These are phyloP conservation scores for Hemiprocne comata DNA, from an alignment of 2,113 vertebrate genomes.

Conservation along the genomic window DNA sequence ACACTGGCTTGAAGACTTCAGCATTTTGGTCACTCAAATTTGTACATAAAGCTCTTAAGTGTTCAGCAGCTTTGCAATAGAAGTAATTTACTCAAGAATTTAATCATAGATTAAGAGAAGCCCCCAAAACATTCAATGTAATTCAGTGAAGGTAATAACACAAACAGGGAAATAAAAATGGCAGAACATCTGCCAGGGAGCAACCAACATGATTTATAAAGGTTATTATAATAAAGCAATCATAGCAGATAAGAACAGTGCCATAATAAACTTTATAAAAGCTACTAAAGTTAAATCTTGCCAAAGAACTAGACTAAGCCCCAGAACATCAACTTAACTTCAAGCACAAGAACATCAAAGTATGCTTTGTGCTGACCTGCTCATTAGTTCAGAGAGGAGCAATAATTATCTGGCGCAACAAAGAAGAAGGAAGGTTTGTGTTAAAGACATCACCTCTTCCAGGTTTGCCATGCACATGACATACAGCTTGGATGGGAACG, in stretches of 20 bases:
- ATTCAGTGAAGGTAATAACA: neutral
- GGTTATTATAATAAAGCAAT: neutral
- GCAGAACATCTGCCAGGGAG: neutral
- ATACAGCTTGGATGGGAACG: constrained; percentile 92
- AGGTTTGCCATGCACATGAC: constrained; percentile 96
- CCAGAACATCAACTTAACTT: neutral
- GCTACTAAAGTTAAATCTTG: neutral
- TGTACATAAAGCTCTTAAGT: neutral
- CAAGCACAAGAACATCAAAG: neutral
- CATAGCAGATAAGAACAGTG: neutral
- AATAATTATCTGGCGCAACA: neutral
- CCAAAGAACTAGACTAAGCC: neutral
- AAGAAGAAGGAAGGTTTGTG: neutral
- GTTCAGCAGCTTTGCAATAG: neutral
- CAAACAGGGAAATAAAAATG: neutral
- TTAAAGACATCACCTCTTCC: constrained; percentile 86
- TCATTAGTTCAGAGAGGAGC: neutral
- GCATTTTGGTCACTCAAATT: neutral
- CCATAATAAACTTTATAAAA: neutral
- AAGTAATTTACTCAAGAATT: neutral
- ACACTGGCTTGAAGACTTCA: neutral
- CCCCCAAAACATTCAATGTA: neutral
- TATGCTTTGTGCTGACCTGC: neutral
- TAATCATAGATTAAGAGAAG: neutral
- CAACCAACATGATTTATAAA: neutral